These are phyloP conservation scores for Drosophila lini DNA, from an alignment of 1,140 invertebrate genomes.

Conservation along the genomic window DNA sequence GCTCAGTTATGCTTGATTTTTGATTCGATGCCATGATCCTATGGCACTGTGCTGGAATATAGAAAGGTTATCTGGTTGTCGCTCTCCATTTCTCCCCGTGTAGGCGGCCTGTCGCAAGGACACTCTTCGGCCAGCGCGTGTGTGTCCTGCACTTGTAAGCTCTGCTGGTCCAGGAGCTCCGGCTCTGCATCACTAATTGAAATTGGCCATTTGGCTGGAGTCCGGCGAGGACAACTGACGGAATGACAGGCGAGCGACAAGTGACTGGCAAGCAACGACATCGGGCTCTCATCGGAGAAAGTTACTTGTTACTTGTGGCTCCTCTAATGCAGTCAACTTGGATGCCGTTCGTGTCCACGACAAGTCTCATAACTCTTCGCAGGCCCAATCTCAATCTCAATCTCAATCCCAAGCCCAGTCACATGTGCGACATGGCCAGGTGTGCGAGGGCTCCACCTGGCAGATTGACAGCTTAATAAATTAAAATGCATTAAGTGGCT, in stretches of 20 bases:
- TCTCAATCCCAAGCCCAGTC: conserved; percentile 18
- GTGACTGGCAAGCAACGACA: conserved; percentile 26
- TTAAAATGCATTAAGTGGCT: conserved; percentile 81
- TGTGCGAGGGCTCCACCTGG: conserved; percentile 9
- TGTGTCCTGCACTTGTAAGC: conserved; percentile 8
- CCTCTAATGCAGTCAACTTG: conserved; percentile 32
- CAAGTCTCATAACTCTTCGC: conserved; percentile 37
- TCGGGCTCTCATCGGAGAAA: not conserved
- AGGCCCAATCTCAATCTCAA: conserved; percentile 15
- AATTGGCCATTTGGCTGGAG: conserved; percentile 35
- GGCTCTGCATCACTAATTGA: conserved; percentile 38
- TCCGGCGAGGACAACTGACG: conserved; percentile 10
- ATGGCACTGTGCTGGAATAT: no score
- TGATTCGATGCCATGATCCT: no score
- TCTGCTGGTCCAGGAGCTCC: not conserved
- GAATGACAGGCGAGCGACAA: conserved; percentile 33
- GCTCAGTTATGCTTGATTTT: no score
- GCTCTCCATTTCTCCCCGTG: not conserved
- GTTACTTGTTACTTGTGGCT: conserved; percentile 20
- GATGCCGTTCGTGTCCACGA: conserved; percentile 25
- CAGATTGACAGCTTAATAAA: conserved; percentile 82
- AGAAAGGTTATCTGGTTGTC: not conserved
- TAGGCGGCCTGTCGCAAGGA: not conserved
- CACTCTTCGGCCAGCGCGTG: conserved; percentile 1
- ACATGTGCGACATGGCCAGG: conserved; percentile 18